Base-by-base conservation (phyloP, 2,797 vertebrate species). In the Manis javanica region DNA sequence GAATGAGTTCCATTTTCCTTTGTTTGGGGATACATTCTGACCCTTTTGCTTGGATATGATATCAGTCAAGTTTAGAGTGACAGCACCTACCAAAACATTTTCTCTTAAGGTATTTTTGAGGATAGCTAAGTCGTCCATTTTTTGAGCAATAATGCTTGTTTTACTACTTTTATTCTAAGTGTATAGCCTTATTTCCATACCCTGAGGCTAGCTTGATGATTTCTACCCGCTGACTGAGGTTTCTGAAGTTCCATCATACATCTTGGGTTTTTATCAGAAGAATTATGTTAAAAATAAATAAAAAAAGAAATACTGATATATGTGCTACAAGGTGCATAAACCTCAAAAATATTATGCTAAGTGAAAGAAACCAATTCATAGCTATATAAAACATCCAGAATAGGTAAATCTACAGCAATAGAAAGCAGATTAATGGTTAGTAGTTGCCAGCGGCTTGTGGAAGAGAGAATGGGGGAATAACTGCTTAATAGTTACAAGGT, bases 181-280 rank as follows among this genome's bases (percentile, higher is more conserved):
- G 3, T 79, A 2, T 29, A 85, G 83, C 0, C 3, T 78, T 85
- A 72, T 69, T 21, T 75, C 26, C 46, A 94, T 69, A 95, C 37
- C 15, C 53, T 49, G 10, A 84, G 24, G 31, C 14, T 82, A 34
- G 6, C 26, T 59, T 83, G 57, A 64, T 55, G 15, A 94, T 88
- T 74, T 91, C n/a, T 34, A 5, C 15, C 29, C 86, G 63, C 2
- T 82, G 29, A 63, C 10, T 81, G 39, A 68, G 1, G 37, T 79
- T 95, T 83, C 74, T 87, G 13, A 92, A 88, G 8, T 78, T 78
- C 37, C 13, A 18, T 79, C 34, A 42, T 10, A 0, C 23, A 13
- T 71, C 4, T 53, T 86, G 13, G 24, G 64, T 92, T 97, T 94
- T 91, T 79, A 88, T 83, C 18, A 87, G 31, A 71, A 85, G 31